Evolutionary conservation across 2,797 vertebrate genomes (phyloP).

Genomic region (Hippopotamyrus pictus): DNA sequence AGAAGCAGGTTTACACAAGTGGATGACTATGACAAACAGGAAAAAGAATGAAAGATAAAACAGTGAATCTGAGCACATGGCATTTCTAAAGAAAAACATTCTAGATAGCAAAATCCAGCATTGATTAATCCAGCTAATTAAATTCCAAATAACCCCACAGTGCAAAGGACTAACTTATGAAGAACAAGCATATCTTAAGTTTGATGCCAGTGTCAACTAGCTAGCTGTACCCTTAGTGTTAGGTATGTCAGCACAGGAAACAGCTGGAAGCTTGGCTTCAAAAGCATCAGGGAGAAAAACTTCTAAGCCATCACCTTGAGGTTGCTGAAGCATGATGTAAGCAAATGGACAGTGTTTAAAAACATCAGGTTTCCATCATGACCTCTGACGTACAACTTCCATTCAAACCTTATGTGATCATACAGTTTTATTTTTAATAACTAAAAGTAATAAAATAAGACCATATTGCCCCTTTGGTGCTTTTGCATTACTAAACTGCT

Average conservation of each 20-base stretch:
- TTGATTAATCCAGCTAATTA: neutral
- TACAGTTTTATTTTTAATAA: neutral
- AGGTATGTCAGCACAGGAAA: neutral
- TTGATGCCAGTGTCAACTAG: neutral
- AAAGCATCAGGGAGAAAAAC: neutral
- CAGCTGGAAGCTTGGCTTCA: neutral
- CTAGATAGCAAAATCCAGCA: neutral
- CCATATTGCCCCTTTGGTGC: neutral
- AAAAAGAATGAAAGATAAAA: neutral
- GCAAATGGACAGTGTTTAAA: neutral
- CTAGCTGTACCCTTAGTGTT: neutral
- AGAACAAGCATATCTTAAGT: neutral
- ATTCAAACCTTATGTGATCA: neutral
- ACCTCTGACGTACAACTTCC: neutral
- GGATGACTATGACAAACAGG: neutral
- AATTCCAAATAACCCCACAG: neutral
- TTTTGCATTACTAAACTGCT: neutral
- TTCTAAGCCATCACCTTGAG: slow-evolving; percentile 5
- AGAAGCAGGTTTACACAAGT: slow-evolving; percentile 9
- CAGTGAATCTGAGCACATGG: neutral
- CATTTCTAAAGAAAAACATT: slow-evolving; percentile 1
- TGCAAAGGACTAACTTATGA: neutral
- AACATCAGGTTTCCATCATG: slow-evolving; percentile 3
- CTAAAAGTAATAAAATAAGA: neutral
- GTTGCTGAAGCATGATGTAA: neutral